phyloP scores from a whole-genome alignment of 2,113 vertebrate species.

The Caranx melampygus region DNA sequence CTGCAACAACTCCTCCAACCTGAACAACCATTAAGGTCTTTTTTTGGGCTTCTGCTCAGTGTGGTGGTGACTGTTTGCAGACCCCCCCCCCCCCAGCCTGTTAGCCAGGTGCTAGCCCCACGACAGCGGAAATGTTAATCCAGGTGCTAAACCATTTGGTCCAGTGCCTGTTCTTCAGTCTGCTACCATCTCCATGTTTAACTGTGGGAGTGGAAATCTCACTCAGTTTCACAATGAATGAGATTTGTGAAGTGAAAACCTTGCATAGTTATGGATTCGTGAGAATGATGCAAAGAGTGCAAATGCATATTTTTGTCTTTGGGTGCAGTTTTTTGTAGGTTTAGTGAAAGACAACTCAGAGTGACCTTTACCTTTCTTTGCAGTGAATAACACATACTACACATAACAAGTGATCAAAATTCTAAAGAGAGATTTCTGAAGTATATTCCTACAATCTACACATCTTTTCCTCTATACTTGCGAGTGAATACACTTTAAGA shows the following conservation, averaged over 20 bases:
- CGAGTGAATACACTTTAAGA: conserved; percentile 4
- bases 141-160: background rate
- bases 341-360: background rate
- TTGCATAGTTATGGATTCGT: background rate
- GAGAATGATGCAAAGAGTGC: background rate
- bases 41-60: too few species aligned
- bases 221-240: background rate
- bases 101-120: too few species aligned
- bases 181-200: background rate
- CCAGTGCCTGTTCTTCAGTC: background rate
- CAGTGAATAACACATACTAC: background rate
- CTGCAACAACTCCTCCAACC: too few species aligned
- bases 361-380: background rate
- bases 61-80: too few species aligned
- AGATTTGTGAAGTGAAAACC: background rate
- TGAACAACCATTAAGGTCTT: too few species aligned
- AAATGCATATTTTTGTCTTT: background rate
- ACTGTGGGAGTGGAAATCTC: background rate
- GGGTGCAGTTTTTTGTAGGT: background rate
- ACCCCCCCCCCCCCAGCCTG: too few species aligned
- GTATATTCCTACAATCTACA: background rate
- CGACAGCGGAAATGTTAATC: too few species aligned
- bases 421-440: background rate
- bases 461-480: conserved; percentile 5
- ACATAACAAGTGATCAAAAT: background rate